phyloP scores from a whole-genome alignment of 2,797 vertebrate genomes.

The Sardinella longiceps region DNA sequence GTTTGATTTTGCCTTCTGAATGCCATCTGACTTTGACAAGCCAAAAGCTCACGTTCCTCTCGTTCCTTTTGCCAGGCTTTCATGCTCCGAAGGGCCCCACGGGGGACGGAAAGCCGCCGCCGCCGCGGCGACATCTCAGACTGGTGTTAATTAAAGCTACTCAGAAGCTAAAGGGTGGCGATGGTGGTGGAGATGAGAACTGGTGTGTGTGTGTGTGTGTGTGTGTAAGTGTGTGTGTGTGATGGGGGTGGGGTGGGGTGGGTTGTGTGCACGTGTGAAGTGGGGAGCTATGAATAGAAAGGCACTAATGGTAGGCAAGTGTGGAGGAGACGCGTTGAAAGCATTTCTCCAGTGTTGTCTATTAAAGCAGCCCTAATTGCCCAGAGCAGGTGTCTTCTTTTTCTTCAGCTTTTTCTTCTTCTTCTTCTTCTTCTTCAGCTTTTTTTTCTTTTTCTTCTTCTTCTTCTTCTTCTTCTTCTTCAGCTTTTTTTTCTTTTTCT shows the following conservation, averaged over 20 bases:
- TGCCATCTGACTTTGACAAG: background rate
- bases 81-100: background rate
- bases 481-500: too few species aligned
- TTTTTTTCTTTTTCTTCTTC: slow-evolving; percentile 10
- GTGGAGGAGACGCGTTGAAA: background rate
- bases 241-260: background rate
- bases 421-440: background rate
- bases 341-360: background rate
- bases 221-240: background rate
- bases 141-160: slow-evolving; percentile 35
- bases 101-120: background rate
- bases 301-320: background rate
- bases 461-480: background rate
- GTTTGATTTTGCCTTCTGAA: background rate
- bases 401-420: background rate
- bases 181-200: background rate
- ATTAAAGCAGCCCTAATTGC: slow-evolving; percentile 7
- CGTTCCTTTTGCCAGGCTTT: background rate
- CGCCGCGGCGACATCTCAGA: background rate
- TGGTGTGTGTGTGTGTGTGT: background rate
- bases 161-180: background rate
- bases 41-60: background rate
- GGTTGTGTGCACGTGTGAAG: background rate
- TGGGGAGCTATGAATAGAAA: slow-evolving; percentile 2
- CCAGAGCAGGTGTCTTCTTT: background rate